Base-by-base conservation (phyloP, 2,888 invertebrate genomes). In the Nematopogon swammerdamellus region DNA sequence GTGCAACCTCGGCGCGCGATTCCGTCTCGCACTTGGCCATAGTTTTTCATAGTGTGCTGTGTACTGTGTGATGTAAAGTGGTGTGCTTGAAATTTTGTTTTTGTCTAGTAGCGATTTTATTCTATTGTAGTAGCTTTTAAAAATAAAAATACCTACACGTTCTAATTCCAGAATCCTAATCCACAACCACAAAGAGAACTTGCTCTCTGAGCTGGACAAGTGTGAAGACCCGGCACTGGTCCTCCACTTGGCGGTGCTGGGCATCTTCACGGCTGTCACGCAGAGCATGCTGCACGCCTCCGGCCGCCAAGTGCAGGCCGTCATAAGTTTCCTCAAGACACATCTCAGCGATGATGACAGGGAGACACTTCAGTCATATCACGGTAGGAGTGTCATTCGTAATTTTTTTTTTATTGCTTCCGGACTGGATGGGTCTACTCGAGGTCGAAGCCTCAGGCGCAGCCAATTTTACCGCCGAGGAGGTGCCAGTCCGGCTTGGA, bases 211-310 rank as follows among this genome's bases (percentile, higher is more conserved):
- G 68, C 65, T 97, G 51, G 85, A 85, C 49, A 75, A 77, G 51
- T 87, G 88, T 50, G 82, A 85, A 43, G 93, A 95, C 60, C 86
- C 92, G 14, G 91, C 94, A 0, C 67, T 93, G 30, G 82, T 87
- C 48, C 72, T 96, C 45, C 94, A 95, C 68, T 73, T 95, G 49
- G 85, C 88, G 0, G 84, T 85, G 0, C 75, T 93, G 53, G 82
- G 94, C 44, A 82, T 96, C 50, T 95, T 94, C 63, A 91, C 91
- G 48, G 84, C 86, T 10, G 80, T 87, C 2, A 92, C 91, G 1
- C 91, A 92, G 59, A 85, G 82, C 57, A 91, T 95, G 80, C 64
- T 97, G 19, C 94, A 97, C 69, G 95, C 95, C 14, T 96, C 97
- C 19, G 98, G 98, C 0, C 87, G 93, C 65, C 95, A 95, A 73